phyloP scores from a whole-genome alignment of 2,888 invertebrate genomes.

The Petrophora chlorosata region DNA sequence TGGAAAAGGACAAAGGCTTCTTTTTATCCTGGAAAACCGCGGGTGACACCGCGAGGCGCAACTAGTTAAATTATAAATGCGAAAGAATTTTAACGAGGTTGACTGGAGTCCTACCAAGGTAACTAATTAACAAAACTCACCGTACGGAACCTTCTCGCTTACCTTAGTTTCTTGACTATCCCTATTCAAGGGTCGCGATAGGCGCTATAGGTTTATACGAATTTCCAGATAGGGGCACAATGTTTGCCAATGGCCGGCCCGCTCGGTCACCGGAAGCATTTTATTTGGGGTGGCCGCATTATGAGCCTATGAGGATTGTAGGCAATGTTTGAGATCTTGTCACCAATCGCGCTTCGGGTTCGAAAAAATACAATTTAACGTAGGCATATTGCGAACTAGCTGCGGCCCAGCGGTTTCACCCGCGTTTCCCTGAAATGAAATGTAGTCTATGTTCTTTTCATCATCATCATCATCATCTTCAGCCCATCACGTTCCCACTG shows the following conservation, averaged over 20 bases:
- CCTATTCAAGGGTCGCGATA: conserved; percentile 30
- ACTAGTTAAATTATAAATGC: too few species aligned
- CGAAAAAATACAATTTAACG: conserved; percentile 3
- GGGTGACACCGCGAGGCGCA: too few species aligned
- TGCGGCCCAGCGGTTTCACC: too few species aligned
- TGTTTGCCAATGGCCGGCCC: conserved; percentile 38
- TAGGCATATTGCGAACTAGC: conserved; percentile 5
- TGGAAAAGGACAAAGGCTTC: too few species aligned
- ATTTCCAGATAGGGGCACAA: conserved; percentile 36
- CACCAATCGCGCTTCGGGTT: conserved; percentile 10
- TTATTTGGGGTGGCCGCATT: conserved; percentile 33
- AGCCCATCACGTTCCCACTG: too few species aligned
- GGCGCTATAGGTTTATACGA: conserved; percentile 36
- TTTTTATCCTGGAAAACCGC: too few species aligned
- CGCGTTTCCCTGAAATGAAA: too few species aligned
- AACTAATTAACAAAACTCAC: not conserved
- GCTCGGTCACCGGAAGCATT: conserved; percentile 31
- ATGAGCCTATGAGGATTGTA: conserved; percentile 13
- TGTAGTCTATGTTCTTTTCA: too few species aligned
- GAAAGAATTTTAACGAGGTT: too few species aligned
- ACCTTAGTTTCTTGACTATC: conserved; percentile 21
- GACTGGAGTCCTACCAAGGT: too few species aligned
- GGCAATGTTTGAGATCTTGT: conserved; percentile 22
- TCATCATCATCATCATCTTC: too few species aligned
- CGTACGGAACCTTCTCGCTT: conserved; percentile 15